Evolutionary conservation across 1,140 invertebrate genomes (phyloP), one percentile per base, ranked within the genome.

Genomic region (Propsilocerus akamusi): DNA sequence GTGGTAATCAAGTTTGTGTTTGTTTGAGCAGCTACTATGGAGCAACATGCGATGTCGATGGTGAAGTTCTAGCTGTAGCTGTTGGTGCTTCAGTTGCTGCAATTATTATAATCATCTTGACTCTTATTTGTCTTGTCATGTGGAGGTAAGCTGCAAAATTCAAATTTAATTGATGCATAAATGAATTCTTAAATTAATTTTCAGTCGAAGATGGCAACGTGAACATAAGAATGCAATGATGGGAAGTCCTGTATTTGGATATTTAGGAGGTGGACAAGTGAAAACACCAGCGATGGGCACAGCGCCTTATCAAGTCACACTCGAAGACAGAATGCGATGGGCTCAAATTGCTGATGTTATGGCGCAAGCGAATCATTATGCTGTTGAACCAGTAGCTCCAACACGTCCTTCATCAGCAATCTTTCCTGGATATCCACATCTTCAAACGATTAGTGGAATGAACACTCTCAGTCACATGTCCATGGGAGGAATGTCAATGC

Each of bases 21-120:
- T 92, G 88, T 59, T 72, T 75, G 25, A 83, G 85, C 0, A 88
- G 83, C 56, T 91, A 86, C 62, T 92, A 92, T 61, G 89, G 89
- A 1, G 73, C 76, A 1, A 77, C 83, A 57, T 93, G 90, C 62
- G 88, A 93, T 63, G 77, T 92, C 32, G 90, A 94, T 59, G 88
- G 86, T 7, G 89, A 93, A 70, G 87, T 93, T 41, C 65, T 94
- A 25, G 87, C 83, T 0, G 89, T 92, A 17, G 86, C 89, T 0
- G 80, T 92, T 52, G 89, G 89, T 12, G 88, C 87, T 0, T 89
- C 86, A 2, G 76, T 92, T 4, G 82, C 83, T 6, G 89, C 89
- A 20, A 73, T 90, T 4, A 75, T 92, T 24, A 91, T 93, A 48
- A 93, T 94, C 57, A 76, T 85, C 1, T 63, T 91, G 24, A 93